Percentiles rank a stretch among this genome's conserved stretches.
Evolutionary conservation across 2,797 vertebrate species (phyloP).

Genomic region (Sphenodon punctatus): DNA sequence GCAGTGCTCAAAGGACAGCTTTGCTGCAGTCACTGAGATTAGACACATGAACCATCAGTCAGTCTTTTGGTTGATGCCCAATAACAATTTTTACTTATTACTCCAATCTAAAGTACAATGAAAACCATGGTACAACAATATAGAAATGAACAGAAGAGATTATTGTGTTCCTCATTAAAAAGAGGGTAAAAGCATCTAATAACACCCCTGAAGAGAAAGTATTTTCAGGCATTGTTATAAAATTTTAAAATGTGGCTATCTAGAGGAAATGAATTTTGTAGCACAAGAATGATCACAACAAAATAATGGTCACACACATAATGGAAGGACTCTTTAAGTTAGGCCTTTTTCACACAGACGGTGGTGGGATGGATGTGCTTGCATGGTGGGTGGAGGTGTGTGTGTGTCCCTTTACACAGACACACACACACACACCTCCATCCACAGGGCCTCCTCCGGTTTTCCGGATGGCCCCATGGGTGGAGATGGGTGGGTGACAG

Average conservation of each 20-base stretch:
- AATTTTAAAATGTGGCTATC: not conserved
- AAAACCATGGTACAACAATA: not conserved
- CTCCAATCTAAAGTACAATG: slow-evolving; percentile 2
- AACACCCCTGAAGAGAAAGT: not conserved
- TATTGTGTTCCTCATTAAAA: not conserved
- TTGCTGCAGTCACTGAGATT: not conserved
- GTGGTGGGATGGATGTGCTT: too few relatives aligned
- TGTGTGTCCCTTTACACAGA: too few relatives aligned
- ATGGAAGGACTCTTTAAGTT: too few relatives aligned
- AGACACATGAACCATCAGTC: not conserved
- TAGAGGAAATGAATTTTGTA: not conserved
- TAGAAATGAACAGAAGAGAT: not conserved
- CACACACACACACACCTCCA: too few relatives aligned
- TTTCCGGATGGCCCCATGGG: too few relatives aligned
- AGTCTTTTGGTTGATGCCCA: not conserved
- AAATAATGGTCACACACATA: too few relatives aligned
- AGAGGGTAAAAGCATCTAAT: not conserved
- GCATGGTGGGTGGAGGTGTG: too few relatives aligned
- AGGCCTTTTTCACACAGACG: too few relatives aligned
- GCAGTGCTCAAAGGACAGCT: not conserved
- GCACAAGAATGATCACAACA: too few relatives aligned
- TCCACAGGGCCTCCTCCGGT: too few relatives aligned
- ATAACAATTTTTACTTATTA: not conserved
- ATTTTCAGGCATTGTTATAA: not conserved
- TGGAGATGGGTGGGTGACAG: too few relatives aligned